Conservation (phyloP, 2,888 invertebrate genomes). For the Tillus elongatus region DNA sequence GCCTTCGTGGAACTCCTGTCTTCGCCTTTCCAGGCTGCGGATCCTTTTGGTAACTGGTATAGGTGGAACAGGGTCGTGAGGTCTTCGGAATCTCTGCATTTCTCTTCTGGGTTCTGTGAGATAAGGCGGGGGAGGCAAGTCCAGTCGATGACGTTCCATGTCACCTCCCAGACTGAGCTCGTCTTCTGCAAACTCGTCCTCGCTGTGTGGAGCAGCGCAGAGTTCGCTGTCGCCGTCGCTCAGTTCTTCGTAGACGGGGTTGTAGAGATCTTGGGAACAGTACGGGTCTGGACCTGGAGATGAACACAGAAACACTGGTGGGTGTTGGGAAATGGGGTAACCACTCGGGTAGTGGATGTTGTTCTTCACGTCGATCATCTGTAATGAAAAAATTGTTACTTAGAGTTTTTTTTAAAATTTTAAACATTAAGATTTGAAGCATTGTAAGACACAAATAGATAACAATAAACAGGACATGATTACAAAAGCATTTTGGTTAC, state of each 20-base stretch:
- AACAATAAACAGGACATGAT: too few species aligned
- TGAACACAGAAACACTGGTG: slow-evolving; percentile 63
- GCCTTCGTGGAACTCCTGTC: slow-evolving; percentile 72
- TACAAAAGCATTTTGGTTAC: too few species aligned
- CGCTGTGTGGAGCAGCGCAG: slow-evolving; percentile 57
- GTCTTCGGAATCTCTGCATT: slow-evolving; percentile 48
- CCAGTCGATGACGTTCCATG: slow-evolving; percentile 31
- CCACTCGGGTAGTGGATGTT: slow-evolving; percentile 52
- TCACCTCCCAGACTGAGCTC: slow-evolving; percentile 57
- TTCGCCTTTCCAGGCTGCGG: slow-evolving; percentile 46
- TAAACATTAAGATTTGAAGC: too few species aligned
- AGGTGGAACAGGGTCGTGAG: slow-evolving; percentile 51
- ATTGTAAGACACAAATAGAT: too few species aligned
- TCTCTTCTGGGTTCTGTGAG: slow-evolving; percentile 38
- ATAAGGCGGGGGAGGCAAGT: slow-evolving; percentile 37
- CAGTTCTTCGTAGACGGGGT: slow-evolving; percentile 77
- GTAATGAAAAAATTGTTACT: slow-evolving; percentile 41
- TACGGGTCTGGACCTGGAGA: slow-evolving; percentile 59
- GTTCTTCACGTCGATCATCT: slow-evolving; percentile 65
- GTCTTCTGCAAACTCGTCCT: slow-evolving; percentile 80
- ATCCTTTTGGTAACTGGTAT: slow-evolving; percentile 46
- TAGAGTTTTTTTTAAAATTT: too few species aligned
- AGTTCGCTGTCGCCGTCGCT: slow-evolving; percentile 54
- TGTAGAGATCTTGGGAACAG: slow-evolving; percentile 55
- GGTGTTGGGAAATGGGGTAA: slow-evolving; percentile 51